These are phyloP conservation scores for Sciurus vulgaris DNA, from an alignment of 2,797 vertebrate species.

Conservation along the genomic window DNA sequence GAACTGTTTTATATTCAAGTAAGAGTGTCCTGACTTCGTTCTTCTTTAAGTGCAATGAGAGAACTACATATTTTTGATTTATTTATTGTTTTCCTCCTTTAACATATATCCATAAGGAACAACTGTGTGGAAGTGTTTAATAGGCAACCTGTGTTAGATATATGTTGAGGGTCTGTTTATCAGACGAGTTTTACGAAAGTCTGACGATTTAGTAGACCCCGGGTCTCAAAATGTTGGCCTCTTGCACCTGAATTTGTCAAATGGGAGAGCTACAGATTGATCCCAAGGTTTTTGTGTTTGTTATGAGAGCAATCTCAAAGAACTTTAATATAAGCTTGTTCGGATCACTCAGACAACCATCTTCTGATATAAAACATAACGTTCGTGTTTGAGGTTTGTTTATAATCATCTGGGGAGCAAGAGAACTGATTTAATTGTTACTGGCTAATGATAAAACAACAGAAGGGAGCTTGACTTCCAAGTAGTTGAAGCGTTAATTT, in stretches of 20 bases:
- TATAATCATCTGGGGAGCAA: neutral
- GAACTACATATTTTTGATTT: constrained; percentile 33
- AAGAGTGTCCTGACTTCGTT: neutral
- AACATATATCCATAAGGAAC: neutral
- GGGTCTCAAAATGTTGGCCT: constrained; percentile 23
- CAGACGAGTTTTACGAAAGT: constrained; percentile 36
- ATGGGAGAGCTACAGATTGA: neutral
- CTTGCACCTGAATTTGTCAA: neutral
- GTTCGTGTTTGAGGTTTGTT: neutral
- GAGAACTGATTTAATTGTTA: neutral
- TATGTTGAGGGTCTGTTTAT: neutral
- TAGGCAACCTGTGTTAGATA: neutral
- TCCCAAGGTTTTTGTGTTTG: constrained; percentile 21
- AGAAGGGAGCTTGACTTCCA: neutral
- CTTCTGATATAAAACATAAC: neutral
- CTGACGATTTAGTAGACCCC: neutral
- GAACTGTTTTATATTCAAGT: constrained; percentile 12
- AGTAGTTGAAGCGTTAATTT: neutral
- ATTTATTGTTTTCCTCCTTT: neutral
- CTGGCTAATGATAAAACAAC: neutral
- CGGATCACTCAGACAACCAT: neutral
- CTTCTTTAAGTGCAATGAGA: constrained; percentile 13
- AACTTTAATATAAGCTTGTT: neutral
- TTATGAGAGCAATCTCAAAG: neutral
- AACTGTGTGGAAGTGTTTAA: neutral